A percentile compares a stretch with the other conserved stretches of the same genome.
Conservation (phyloP, 2,797 vertebrate genomes). For the Capromys pilorides region DNA sequence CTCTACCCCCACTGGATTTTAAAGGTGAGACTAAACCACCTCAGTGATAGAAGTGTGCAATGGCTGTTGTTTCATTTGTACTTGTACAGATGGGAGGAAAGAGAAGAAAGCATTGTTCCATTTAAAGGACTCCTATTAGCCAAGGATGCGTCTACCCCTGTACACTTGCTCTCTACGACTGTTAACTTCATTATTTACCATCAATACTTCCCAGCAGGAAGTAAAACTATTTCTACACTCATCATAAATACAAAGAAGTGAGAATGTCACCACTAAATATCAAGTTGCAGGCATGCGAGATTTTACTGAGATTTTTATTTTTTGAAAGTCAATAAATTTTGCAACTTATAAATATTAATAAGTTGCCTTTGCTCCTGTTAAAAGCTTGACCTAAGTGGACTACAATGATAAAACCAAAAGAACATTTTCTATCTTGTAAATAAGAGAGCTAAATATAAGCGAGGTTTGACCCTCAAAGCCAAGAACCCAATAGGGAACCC, state of each 20-base stretch:
- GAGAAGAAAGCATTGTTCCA: conserved; percentile 82
- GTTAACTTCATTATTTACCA: conserved; percentile 88
- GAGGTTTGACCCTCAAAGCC: conserved; percentile 70
- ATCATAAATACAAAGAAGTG: conserved; percentile 88
- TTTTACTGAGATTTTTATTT: conserved; percentile 76
- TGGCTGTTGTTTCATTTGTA: conserved; percentile 3
- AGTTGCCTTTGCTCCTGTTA: conserved; percentile 63
- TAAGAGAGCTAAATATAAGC: conserved; percentile 3
- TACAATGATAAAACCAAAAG: conserved; percentile 47
- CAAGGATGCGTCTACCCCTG: conserved; percentile 78
- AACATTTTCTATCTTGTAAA: conserved; percentile 58
- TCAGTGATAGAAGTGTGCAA: conserved; percentile 49
- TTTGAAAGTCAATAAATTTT: conserved; percentile 76
- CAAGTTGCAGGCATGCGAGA: conserved; percentile 74
- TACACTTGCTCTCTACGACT: conserved; percentile 83
- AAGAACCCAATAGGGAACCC: conserved; percentile 39
- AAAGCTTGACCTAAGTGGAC: conserved; percentile 63
- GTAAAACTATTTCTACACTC: conserved; percentile 88
- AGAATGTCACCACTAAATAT: conserved; percentile 85
- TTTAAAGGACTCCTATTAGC: conserved; percentile 81
- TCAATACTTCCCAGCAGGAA: conserved; percentile 89
- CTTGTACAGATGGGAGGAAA: background rate
- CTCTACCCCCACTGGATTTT: conserved; percentile 31
- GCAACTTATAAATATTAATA: conserved; percentile 81
- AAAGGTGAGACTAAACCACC: conserved; percentile 57